Percentiles rank a stretch among this genome's conserved stretches.
These are phyloP conservation scores for Stegana nigrithorax DNA, from an alignment of 2,888 invertebrate genomes.

Conservation along the genomic window DNA sequence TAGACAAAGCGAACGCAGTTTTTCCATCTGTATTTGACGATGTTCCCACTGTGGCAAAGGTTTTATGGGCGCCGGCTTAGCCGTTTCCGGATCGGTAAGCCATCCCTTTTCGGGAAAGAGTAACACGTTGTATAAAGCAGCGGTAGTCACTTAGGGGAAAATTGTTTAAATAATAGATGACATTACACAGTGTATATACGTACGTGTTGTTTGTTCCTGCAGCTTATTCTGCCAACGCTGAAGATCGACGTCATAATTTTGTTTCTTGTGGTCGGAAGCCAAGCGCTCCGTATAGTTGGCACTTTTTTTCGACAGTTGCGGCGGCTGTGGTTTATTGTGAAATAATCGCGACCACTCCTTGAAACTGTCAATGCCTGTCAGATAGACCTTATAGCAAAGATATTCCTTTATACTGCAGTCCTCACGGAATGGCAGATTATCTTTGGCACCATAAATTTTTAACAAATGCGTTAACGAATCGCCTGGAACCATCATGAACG, in stretches of 20 bases:
- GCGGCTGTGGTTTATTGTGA: conserved; percentile 81
- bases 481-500: conserved; percentile 78
- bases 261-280: conserved; percentile 85
- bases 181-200: conserved; percentile 11
- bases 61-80: conserved; percentile 69
- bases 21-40: conserved; percentile 73
- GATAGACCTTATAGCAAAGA: conserved; percentile 87
- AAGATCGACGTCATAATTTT: conserved; percentile 82
- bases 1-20: conserved; percentile 83
- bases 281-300: conserved; percentile 88
- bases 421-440: conserved; percentile 70
- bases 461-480: conserved; percentile 74
- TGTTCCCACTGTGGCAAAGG: conserved; percentile 72
- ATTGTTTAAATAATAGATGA: neutral
- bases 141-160: conserved; percentile 75
- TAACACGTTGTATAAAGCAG: conserved; percentile 85
- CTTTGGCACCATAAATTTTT: conserved; percentile 67
- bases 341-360: conserved; percentile 89
- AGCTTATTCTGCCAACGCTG: conserved; percentile 81
- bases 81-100: conserved; percentile 79
- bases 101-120: conserved; percentile 91
- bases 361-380: conserved; percentile 89
- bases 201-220: conserved; percentile 78
- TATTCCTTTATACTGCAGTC: conserved; percentile 79
- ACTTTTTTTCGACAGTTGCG: conserved; percentile 70